phyloP scores from a whole-genome alignment of 2,113 vertebrate genomes.

The Embiotoca jacksoni region DNA sequence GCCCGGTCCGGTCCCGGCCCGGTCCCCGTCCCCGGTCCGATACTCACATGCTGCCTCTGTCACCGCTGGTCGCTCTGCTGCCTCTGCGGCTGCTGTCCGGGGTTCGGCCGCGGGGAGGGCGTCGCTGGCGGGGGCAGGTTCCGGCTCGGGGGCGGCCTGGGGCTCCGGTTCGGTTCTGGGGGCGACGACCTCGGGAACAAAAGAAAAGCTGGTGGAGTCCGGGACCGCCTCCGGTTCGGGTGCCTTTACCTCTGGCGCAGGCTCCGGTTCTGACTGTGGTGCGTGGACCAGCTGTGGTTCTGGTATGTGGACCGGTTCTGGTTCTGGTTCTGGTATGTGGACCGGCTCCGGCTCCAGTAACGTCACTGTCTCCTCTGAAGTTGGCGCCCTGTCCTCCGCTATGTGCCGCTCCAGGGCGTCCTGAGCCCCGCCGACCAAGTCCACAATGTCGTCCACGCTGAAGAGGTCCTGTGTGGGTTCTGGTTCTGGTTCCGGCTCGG shows the following conservation, averaged over 20 bases:
- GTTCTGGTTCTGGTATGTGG: constrained; percentile 1
- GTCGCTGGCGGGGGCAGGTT: constrained; percentile 64
- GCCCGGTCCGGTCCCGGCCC: too few relatives aligned
- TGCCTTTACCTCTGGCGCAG: neutral
- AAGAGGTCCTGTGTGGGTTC: constrained; percentile 45
- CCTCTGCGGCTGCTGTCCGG: constrained; percentile 64
- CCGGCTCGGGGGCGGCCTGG: constrained; percentile 36
- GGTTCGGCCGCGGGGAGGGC: constrained; percentile 71
- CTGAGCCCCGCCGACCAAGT: constrained; percentile 80
- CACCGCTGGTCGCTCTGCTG: constrained; percentile 67
- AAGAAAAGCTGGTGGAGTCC: constrained; percentile 58
- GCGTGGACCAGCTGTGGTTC: too few relatives aligned
- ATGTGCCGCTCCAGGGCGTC: constrained; percentile 77
- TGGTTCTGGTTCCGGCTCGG: constrained; percentile 40
- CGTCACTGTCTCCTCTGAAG: constrained; percentile 15
- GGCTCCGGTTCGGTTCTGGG: constrained; percentile 34
- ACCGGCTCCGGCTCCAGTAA: constrained; percentile 20
- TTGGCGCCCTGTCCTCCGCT: constrained; percentile 55
- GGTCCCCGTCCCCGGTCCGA: neutral
- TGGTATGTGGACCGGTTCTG: neutral
- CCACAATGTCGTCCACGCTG: constrained; percentile 78
- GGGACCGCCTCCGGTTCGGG: constrained; percentile 38
- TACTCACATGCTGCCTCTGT: constrained; percentile 78
- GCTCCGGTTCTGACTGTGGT: neutral
- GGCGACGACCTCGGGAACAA: neutral